Evolutionary conservation across 2,113 vertebrate genomes (phyloP).

Genomic region (Brachyhypopomus occidentalis): DNA sequence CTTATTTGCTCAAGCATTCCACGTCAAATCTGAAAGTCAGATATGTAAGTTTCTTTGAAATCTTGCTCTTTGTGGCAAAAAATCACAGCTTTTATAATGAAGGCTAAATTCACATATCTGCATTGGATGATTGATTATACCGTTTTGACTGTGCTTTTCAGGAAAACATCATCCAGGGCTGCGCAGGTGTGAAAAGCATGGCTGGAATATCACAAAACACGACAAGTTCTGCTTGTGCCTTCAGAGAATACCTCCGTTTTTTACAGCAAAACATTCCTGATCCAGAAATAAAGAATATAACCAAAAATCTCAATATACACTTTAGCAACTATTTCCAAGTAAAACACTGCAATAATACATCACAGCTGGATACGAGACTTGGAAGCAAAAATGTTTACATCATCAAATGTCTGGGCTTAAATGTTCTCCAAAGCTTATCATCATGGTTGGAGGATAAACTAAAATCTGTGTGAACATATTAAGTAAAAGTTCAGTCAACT

Average conservation of each 20-base stretch:
- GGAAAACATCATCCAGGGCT: neutral
- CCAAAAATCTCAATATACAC: accelerated
- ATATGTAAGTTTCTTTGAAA: slow-evolving; percentile 4
- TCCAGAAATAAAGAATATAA: accelerated
- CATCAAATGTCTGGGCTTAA: neutral
- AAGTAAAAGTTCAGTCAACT: no score
- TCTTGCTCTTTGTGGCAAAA: neutral
- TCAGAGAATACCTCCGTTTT: neutral
- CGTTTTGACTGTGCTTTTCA: slow-evolving; percentile 13
- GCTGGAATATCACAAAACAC: neutral
- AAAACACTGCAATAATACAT: neutral
- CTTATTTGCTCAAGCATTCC: accelerated
- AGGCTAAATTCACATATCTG: neutral
- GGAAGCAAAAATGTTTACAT: accelerated
- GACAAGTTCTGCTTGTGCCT: neutral
- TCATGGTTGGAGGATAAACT: neutral
- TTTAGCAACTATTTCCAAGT: accelerated
- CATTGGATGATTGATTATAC: neutral
- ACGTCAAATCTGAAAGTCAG: accelerated
- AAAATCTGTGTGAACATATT: no score
- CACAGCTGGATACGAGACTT: neutral
- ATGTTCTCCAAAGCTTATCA: neutral
- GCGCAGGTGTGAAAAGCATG: neutral
- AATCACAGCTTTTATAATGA: neutral
- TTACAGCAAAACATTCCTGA: neutral